Conservation (phyloP, 1,140 invertebrate species). For the Apocrypta bakeri region DNA sequence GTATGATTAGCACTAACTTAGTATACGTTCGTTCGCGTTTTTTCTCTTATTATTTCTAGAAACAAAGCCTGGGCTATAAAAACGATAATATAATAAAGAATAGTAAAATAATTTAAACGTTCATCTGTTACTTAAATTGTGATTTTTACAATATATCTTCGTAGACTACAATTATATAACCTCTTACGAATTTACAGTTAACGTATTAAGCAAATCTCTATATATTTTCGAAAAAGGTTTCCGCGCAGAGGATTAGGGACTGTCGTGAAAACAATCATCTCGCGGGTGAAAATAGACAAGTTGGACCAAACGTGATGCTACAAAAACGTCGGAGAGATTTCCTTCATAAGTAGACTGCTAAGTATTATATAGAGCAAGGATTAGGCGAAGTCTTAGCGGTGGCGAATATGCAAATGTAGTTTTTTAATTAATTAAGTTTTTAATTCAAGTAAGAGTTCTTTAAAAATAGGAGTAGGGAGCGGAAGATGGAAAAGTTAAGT, state of each 20-base stretch:
- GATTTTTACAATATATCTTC: no score
- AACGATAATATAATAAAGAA: no score
- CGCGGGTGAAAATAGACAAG: conserved; percentile 14
- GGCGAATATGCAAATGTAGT: background rate
- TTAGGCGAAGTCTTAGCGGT: background rate
- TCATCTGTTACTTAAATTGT: no score
- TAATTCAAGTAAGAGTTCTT: background rate
- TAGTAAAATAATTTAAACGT: no score
- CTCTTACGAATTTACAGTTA: no score
- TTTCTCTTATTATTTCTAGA: no score
- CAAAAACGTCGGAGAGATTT: background rate
- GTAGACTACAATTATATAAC: no score
- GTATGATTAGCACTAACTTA: no score
- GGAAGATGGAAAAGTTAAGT: background rate
- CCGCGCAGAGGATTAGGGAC: background rate
- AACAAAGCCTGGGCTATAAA: no score
- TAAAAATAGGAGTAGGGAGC: no score
- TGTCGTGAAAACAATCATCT: background rate
- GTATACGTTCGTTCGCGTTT: no score
- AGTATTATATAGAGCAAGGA: background rate
- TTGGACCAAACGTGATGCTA: background rate
- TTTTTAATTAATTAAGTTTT: background rate
- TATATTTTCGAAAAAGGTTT: background rate
- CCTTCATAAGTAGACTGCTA: background rate
- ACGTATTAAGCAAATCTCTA: background rate